Evolutionary conservation across 2,888 invertebrate species (phyloP).

Genomic region (Aethes cnicana): DNA sequence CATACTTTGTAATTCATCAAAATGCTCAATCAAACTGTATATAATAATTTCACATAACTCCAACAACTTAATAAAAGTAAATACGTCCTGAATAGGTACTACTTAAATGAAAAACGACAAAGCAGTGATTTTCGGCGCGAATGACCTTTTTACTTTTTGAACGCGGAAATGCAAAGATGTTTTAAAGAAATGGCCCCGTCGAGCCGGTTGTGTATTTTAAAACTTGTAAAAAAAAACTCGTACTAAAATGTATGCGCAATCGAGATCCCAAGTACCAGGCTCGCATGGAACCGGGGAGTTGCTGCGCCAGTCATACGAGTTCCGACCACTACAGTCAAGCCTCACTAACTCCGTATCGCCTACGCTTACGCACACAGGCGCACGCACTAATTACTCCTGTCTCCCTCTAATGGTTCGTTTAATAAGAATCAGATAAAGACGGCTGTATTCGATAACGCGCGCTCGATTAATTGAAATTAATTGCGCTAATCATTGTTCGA

Average conservation of each 20-base stretch:
- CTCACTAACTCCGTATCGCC: constrained; percentile 60
- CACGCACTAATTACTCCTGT: constrained; percentile 59
- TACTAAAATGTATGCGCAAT: constrained; percentile 78
- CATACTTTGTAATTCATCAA: neutral
- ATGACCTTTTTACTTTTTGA: constrained; percentile 71
- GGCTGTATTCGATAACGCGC: constrained; percentile 19
- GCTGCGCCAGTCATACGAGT: constrained; percentile 55
- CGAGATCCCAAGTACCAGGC: constrained; percentile 74
- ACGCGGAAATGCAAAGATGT: constrained; percentile 77
- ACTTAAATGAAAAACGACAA: constrained; percentile 39
- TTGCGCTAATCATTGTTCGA: constrained; percentile 18
- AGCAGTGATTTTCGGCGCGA: constrained; percentile 66
- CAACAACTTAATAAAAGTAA: constrained; percentile 49
- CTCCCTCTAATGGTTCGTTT: constrained; percentile 59
- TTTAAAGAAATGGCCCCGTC: constrained; percentile 69
- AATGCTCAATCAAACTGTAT: constrained; percentile 16
- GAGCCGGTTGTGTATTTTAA: constrained; percentile 75
- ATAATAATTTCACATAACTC: constrained; percentile 40
- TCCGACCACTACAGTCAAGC: constrained; percentile 50
- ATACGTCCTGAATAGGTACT: constrained; percentile 47
- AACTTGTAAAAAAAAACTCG: constrained; percentile 66
- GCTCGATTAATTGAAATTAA: constrained; percentile 24
- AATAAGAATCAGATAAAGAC: constrained; percentile 35
- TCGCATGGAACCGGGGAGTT: constrained; percentile 59
- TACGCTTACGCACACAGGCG: constrained; percentile 54